phyloP scores from a whole-genome alignment of 2,113 vertebrate genomes.

The Pungitius pungitius region DNA sequence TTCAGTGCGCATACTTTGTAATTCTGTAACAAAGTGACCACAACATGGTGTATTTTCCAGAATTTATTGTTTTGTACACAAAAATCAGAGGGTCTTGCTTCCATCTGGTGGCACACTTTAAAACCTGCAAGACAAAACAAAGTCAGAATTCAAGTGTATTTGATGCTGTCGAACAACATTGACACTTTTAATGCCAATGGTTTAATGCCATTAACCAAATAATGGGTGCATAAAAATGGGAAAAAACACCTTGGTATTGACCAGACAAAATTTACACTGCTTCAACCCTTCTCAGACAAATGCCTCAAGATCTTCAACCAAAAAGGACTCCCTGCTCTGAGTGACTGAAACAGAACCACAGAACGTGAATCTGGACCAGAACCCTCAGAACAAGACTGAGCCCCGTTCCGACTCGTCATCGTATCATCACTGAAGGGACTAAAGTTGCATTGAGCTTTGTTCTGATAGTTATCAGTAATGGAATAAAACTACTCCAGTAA shows the following conservation, averaged over 20 bases:
- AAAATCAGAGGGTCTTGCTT: slow-evolving; percentile 60
- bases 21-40: slow-evolving; percentile 4
- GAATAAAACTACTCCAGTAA: not conserved
- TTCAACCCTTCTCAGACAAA: slow-evolving; percentile 88
- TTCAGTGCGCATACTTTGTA: too few species aligned
- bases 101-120: slow-evolving; percentile 35
- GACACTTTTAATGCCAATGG: too few species aligned
- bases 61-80: slow-evolving; percentile 83
- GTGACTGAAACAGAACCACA: slow-evolving; percentile 66
- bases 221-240: not conserved
- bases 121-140: slow-evolving; percentile 63
- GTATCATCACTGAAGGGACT: slow-evolving; percentile 85
- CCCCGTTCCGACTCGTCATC: slow-evolving; percentile 86
- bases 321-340: slow-evolving; percentile 49
- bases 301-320: slow-evolving; percentile 85
- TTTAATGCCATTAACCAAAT: not conserved
- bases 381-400: slow-evolving; percentile 31
- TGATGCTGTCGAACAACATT: not conserved
- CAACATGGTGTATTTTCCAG: slow-evolving; percentile 47
- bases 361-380: slow-evolving; percentile 70
- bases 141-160: not conserved
- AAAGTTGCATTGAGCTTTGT: not conserved
- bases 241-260: not conserved
- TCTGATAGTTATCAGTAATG: not conserved
- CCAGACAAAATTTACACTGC: not conserved